Percentiles rank a stretch among this genome's conserved stretches.
These are phyloP conservation scores for Drosophila ogumai DNA, from an alignment of 1,140 invertebrate species.

Conservation along the genomic window DNA sequence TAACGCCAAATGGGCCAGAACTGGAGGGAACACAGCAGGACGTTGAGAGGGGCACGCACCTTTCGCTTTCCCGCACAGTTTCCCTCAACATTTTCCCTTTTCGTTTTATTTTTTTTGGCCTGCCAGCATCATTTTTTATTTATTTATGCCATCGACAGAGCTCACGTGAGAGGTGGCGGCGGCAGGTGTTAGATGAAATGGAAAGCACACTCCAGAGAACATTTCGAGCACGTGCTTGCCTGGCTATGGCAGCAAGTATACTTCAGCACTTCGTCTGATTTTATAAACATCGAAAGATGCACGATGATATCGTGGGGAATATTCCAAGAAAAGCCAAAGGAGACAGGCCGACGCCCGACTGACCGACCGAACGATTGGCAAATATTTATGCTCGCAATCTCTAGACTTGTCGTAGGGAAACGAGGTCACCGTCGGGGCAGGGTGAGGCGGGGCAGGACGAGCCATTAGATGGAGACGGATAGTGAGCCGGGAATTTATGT, in stretches of 20 bases:
- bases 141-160: conserved; percentile 64
- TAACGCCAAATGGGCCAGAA: conserved; percentile 63
- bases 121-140: conserved; percentile 76
- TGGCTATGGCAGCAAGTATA: conserved; percentile 40
- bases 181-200: conserved; percentile 71
- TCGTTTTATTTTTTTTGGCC: conserved; percentile 24
- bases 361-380: conserved; percentile 50
- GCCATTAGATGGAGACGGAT: conserved; percentile 19
- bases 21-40: conserved; percentile 19
- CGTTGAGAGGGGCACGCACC: conserved; percentile 60
- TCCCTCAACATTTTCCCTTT: conserved; percentile 13
- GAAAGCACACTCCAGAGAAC: conserved; percentile 78
- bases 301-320: conserved; percentile 1
- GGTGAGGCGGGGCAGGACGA: conserved; percentile 9
- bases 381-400: conserved; percentile 68
- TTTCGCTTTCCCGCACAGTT: conserved; percentile 31
- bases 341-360: conserved; percentile 61
- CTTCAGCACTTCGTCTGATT: conserved; percentile 72
- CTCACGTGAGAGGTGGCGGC: conserved; percentile 30
- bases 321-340: conserved; percentile 24
- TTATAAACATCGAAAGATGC: conserved; percentile 62
- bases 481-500: conserved; percentile 31
- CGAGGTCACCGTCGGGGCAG: conserved; percentile 31
- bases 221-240: conserved; percentile 71
- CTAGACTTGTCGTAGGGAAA: conserved; percentile 38